Conservation (phyloP, 2,888 invertebrate genomes). For the Enoplolaimus lenunculus region DNA sequence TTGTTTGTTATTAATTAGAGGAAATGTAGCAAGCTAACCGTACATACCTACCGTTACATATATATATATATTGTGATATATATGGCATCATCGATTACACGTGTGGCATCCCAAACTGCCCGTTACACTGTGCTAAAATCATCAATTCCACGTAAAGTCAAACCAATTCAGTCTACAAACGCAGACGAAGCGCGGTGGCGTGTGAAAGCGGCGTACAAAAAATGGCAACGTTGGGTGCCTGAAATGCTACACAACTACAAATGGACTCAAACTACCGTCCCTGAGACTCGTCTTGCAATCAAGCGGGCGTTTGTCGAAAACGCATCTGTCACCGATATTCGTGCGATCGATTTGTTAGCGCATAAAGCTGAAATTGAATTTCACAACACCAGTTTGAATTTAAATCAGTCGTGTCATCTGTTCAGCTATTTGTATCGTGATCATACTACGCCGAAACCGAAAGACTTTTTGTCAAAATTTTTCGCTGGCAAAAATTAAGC, state of each 20-base stretch:
- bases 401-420: slow-evolving; percentile 34
- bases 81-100: neutral
- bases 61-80: no score
- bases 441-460: slow-evolving; percentile 42
- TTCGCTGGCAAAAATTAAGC: slow-evolving; percentile 42
- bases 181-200: slow-evolving; percentile 41
- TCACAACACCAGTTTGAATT: neutral
- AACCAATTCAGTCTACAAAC: slow-evolving; percentile 43
- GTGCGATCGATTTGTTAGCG: slow-evolving; percentile 45
- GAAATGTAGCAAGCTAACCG: no score
- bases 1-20: no score
- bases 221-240: slow-evolving; percentile 38
- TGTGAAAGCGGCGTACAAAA: slow-evolving; percentile 44
- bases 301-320: slow-evolving; percentile 44
- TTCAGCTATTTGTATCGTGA: slow-evolving; percentile 44
- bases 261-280: slow-evolving; percentile 36
- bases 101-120: neutral
- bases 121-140: no score
- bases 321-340: slow-evolving; percentile 43
- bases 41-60: no score
- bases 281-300: slow-evolving; percentile 36
- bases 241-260: slow-evolving; percentile 33
- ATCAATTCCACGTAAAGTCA: slow-evolving; percentile 34
- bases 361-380: slow-evolving; percentile 29
- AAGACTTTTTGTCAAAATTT: slow-evolving; percentile 46